Percentiles rank a stretch among this genome's conserved stretches.
Conservation (phyloP, 2,888 invertebrate genomes). For the Autographa gamma region DNA sequence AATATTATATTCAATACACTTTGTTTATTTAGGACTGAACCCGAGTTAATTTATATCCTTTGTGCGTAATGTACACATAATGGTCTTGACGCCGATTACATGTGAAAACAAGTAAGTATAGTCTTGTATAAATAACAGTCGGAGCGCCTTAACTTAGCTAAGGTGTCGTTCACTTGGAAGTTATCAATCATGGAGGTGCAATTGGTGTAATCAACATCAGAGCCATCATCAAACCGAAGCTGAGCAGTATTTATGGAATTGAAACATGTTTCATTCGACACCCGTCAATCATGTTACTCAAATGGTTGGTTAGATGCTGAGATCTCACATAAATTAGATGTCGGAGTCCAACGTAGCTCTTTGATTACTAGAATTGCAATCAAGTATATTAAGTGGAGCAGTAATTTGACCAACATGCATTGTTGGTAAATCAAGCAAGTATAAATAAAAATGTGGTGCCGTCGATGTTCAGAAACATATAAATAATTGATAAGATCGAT, state of each 20-base stretch:
- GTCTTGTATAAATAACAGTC: constrained; percentile 31
- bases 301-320: constrained; percentile 48
- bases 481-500: constrained; percentile 58
- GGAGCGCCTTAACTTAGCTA: constrained; percentile 20
- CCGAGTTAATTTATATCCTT: constrained; percentile 53
- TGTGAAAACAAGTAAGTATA: constrained; percentile 28
- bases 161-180: constrained; percentile 44
- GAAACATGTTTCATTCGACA: constrained; percentile 53
- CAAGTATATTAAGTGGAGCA: constrained; percentile 28
- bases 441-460: constrained; percentile 44
- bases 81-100: constrained; percentile 24
- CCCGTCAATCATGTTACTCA: constrained; percentile 49
- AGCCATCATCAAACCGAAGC: constrained; percentile 39
- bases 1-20: constrained; percentile 66
- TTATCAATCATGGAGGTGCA: constrained; percentile 50
- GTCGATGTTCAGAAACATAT: constrained; percentile 56
- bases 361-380: constrained; percentile 40
- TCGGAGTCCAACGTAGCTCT: constrained; percentile 41
- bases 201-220: constrained; percentile 48
- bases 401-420: constrained; percentile 42
- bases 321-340: constrained; percentile 50
- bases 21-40: constrained; percentile 70
- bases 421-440: constrained; percentile 52
- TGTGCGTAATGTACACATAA: constrained; percentile 31
- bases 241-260: constrained; percentile 48